Conservation (phyloP, 2,888 invertebrate genomes). For the Cosmia trapezina region DNA sequence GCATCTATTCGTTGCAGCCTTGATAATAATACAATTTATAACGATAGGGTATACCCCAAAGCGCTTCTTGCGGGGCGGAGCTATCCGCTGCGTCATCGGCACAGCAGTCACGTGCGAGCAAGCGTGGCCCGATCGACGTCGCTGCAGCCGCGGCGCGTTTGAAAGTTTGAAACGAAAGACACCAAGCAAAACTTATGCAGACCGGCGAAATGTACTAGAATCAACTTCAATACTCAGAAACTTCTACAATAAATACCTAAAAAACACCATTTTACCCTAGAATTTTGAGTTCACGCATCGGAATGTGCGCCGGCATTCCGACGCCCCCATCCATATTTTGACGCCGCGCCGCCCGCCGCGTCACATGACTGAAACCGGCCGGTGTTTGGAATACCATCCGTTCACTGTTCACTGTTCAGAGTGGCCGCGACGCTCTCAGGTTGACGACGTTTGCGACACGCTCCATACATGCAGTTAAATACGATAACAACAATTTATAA, state of each 20-base stretch:
- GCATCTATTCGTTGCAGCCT: too few relatives aligned
- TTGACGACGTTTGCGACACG: slow-evolving; percentile 69
- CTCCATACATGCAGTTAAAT: slow-evolving; percentile 71
- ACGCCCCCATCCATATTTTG: slow-evolving; percentile 79
- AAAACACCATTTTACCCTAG: slow-evolving; percentile 25
- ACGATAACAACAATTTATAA: slow-evolving; percentile 70
- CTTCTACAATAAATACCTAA: neutral
- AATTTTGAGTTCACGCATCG: slow-evolving; percentile 52
- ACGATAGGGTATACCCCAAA: slow-evolving; percentile 62
- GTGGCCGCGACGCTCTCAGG: slow-evolving; percentile 72
- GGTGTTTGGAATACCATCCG: slow-evolving; percentile 67
- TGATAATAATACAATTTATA: slow-evolving; percentile 9
- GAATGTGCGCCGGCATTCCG: slow-evolving; percentile 72
- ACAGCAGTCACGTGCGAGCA: slow-evolving; percentile 79
- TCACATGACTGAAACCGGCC: slow-evolving; percentile 83
- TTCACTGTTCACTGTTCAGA: slow-evolving; percentile 64
- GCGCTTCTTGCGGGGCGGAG: slow-evolving; percentile 41
- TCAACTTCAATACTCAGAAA: neutral
- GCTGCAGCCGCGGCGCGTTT: slow-evolving; percentile 12
- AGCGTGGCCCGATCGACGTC: slow-evolving; percentile 73
- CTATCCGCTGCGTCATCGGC: slow-evolving; percentile 56
- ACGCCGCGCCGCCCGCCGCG: slow-evolving; percentile 68
- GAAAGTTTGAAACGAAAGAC: too few relatives aligned
- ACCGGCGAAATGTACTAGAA: neutral
- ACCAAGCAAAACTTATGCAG: slow-evolving; percentile 13